These are phyloP conservation scores for Penaeus vannamei DNA, from an alignment of 1,140 invertebrate species.

Conservation along the genomic window DNA sequence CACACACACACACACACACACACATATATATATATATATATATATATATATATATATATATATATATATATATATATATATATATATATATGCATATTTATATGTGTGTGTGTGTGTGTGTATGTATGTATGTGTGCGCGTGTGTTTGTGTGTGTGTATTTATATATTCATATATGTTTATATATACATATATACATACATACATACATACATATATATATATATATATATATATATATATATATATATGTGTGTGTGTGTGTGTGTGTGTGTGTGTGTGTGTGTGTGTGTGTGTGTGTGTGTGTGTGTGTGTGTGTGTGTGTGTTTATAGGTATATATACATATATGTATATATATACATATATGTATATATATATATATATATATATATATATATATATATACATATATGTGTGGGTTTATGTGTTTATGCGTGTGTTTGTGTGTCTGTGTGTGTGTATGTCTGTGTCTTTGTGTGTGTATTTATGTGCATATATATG, in stretches of 20 bases:
- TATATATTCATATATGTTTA: no score
- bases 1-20: no score
- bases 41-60: not conserved
- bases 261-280: not conserved
- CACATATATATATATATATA: not conserved
- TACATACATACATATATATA: constrained; percentile 1
- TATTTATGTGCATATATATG: no score
- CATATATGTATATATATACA: not conserved
- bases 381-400: constrained; percentile 18
- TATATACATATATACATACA: constrained; percentile 1
- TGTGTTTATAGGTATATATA: not conserved
- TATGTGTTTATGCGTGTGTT: not conserved
- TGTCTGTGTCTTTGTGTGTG: not conserved
- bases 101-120: not conserved
- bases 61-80: not conserved
- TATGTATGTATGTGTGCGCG: not conserved
- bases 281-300: not conserved
- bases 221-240: constrained; percentile 22
- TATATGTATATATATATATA: constrained; percentile 2
- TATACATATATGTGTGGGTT: not conserved
- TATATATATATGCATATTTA: not conserved
- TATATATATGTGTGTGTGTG: not conserved
- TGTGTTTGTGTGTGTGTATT: not conserved
- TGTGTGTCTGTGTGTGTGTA: not conserved
- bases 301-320: no score